Conservation (phyloP, 2,888 invertebrate genomes). For the Myopa tessellatipennis region DNA sequence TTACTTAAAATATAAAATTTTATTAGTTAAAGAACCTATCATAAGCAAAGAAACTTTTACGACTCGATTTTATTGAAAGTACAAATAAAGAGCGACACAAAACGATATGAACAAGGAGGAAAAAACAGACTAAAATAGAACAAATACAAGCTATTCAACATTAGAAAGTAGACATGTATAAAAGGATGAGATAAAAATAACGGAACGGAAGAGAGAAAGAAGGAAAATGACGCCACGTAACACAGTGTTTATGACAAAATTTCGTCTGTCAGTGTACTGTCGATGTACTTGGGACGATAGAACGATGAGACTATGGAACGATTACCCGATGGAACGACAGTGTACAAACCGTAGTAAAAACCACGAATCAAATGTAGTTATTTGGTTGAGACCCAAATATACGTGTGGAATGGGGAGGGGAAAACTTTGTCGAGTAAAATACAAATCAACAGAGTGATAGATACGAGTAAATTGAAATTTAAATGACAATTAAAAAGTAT, state of each 20-base stretch:
- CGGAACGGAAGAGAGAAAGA: not conserved
- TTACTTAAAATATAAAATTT: no score
- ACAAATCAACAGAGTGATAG: not conserved
- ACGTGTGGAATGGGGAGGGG: no score
- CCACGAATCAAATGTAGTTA: no score
- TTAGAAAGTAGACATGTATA: not conserved
- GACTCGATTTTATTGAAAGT: not conserved
- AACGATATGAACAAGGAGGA: no score
- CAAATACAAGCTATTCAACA: not conserved
- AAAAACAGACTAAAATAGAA: not conserved
- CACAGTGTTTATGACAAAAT: constrained; percentile 1
- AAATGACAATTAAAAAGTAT: constrained; percentile 33
- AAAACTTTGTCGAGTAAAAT: no score
- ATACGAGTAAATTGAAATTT: constrained; percentile 19
- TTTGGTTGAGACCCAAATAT: no score
- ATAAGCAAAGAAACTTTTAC: not conserved
- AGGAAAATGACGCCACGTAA: not conserved
- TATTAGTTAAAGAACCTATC: no score
- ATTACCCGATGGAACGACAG: no score
- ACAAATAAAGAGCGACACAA: no score
- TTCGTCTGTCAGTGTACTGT: constrained; percentile 25
- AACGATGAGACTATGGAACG: not conserved
- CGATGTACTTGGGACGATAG: not conserved
- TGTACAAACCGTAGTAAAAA: no score
- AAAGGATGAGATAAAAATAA: not conserved